Evolutionary conservation across 1,140 invertebrate species (phyloP).

Genomic region (Liolophura sinensis): DNA sequence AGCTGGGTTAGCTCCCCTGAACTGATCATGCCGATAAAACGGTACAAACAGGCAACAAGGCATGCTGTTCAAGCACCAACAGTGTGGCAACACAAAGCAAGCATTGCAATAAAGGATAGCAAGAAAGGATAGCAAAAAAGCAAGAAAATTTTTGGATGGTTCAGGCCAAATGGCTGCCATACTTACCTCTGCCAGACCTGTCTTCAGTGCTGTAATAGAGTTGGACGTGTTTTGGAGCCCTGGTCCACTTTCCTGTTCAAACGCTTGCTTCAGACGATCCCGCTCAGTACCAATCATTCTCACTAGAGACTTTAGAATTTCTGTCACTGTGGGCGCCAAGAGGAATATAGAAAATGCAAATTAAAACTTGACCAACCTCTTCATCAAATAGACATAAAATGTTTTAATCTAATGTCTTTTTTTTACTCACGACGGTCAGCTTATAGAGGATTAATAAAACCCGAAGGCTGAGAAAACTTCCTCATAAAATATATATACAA

Average conservation of each 20-base stretch:
- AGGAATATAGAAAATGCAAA: not conserved
- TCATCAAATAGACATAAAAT: not conserved
- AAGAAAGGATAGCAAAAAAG: not conserved
- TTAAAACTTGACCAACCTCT: not conserved
- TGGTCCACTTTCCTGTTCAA: conserved; percentile 60
- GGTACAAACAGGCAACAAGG: no score
- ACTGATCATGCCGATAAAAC: no score
- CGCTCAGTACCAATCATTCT: conserved; percentile 67
- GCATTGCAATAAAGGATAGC: not conserved
- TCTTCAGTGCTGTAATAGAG: conserved; percentile 21
- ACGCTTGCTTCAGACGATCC: conserved; percentile 64
- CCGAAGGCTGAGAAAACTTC: no score
- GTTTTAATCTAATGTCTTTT: not conserved
- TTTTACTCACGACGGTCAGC: not conserved
- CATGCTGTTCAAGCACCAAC: no score
- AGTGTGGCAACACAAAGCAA: not conserved
- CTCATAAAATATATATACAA: no score
- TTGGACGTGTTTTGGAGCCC: not conserved
- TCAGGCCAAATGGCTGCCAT: not conserved
- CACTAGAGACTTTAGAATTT: conserved; percentile 62
- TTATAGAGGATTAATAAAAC: no score
- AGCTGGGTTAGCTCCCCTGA: no score
- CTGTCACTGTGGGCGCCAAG: conserved; percentile 59
- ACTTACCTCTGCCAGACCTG: conserved; percentile 60
- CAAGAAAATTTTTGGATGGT: not conserved